Base-by-base conservation (phyloP, 2,797 vertebrate genomes). In the Iguana delicatissima region DNA sequence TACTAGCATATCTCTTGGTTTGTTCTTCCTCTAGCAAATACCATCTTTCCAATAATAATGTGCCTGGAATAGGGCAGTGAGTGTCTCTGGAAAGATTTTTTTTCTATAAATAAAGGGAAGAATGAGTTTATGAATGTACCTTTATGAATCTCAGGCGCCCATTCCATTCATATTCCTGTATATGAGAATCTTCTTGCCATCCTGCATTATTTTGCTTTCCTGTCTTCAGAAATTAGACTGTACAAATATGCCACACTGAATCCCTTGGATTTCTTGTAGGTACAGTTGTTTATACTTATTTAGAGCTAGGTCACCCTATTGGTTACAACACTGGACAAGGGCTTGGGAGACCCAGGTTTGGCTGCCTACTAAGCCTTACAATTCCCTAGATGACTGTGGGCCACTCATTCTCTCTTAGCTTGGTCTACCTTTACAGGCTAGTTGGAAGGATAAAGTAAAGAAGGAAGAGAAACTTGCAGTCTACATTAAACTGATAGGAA, bases 41-140 rank as follows among this genome's bases (percentile, higher is more conserved):
- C 57, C 8, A 80, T 74, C 10, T 50, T 83, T 76, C 74, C 38
- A 77, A 42, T 85, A 79, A 85, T 85, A 85, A 73, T 57, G n/a
- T 90, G 80, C 73, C 62, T 76, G 29, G 59, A 85, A 89, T 91
- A 88, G 88, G 35, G 64, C 89, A 20, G 79, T 84, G 24, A 62
- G 84, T 77, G 77, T 91, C 59, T 59, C 52, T 26, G 29, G 64
- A 86, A 72, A 72, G 73, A 57, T 24, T 81, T 64, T 38, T 55
- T n/a, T 64, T 3, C 79, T 74, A 87, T 77, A 77, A 85, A 88
- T 91, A 74, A 91, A 42, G 20, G 77, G 22, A 77, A 59, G 74
- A 52, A 22, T 55, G 32, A 20, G 18, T 38, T 59, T 69, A 73
- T 82, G 50, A 73, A 82, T 38, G 26, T 57, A 42, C 9, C 26